phyloP scores from a whole-genome alignment of 1,140 invertebrate species.

The Pogonomyrmex barbatus region DNA sequence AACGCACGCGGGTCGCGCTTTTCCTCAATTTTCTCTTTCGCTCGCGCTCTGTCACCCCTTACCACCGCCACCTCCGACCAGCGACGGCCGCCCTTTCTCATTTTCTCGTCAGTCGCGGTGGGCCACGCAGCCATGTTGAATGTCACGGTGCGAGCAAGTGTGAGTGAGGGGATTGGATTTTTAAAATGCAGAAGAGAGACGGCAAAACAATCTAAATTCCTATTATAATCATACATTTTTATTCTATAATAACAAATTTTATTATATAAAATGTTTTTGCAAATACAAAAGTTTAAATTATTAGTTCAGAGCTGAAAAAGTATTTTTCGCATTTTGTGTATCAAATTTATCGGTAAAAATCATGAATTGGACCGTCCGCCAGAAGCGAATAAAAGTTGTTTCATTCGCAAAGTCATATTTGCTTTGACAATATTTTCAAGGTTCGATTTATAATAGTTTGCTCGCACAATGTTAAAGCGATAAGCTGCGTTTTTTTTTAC shows the following conservation, averaged over 20 bases:
- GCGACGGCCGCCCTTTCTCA: slow-evolving; percentile 35
- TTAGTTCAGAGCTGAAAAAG: slow-evolving; percentile 2
- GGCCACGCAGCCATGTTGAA: slow-evolving; percentile 50
- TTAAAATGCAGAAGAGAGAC: not conserved
- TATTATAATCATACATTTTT: not conserved
- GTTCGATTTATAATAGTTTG: not conserved
- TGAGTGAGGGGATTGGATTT: slow-evolving; percentile 3
- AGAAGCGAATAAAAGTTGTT: not conserved
- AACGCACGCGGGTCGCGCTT: slow-evolving; percentile 58
- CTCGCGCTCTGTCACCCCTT: slow-evolving; percentile 27
- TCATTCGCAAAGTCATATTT: not conserved
- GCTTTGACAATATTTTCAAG: not conserved
- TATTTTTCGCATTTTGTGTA: not conserved
- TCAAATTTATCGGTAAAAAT: slow-evolving; percentile 2
- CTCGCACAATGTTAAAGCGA: not conserved
- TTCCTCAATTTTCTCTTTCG: slow-evolving; percentile 46
- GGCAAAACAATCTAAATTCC: not conserved
- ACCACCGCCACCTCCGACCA: not conserved
- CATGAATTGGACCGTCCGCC: not conserved
- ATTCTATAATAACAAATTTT: not conserved
- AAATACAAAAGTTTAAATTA: not conserved
- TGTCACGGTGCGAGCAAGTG: slow-evolving; percentile 29
- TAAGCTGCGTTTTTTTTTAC: not conserved
- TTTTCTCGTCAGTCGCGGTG: slow-evolving; percentile 36
- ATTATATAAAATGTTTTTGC: not conserved